These are phyloP conservation scores for Irena cyanogastra DNA, from an alignment of 2,113 vertebrate species.

Conservation along the genomic window DNA sequence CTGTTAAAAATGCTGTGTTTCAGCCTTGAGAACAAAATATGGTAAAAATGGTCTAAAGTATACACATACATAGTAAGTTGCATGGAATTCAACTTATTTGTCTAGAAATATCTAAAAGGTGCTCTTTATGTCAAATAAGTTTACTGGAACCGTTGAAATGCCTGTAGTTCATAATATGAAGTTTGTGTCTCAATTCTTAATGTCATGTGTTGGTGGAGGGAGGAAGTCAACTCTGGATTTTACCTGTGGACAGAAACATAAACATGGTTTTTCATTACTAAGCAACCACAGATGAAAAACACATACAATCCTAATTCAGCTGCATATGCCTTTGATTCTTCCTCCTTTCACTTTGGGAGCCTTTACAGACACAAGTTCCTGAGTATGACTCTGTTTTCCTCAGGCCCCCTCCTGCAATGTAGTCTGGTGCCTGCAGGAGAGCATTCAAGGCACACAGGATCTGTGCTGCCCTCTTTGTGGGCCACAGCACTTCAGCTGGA, in stretches of 20 bases:
- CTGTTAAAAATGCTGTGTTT: background rate
- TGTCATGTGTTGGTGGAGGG: background rate
- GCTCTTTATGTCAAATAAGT: background rate
- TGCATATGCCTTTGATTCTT: background rate
- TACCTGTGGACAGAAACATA: background rate
- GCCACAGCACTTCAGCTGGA: fast-evolving
- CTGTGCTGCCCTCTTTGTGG: background rate
- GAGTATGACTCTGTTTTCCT: background rate
- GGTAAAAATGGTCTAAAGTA: background rate
- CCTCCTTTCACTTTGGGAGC: background rate
- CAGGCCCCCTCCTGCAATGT: background rate
- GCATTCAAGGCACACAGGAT: fast-evolving
- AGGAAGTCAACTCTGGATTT: background rate
- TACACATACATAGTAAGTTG: background rate
- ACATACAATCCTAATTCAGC: background rate
- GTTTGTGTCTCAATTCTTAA: background rate
- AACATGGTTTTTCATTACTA: background rate
- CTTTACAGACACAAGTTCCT: background rate
- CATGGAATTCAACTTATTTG: background rate
- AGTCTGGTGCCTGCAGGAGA: background rate
- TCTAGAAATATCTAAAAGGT: background rate
- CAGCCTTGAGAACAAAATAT: background rate
- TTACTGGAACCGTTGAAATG: background rate
- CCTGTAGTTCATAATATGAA: background rate
- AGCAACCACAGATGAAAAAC: background rate